Percentiles rank a stretch among this genome's conserved stretches.
Evolutionary conservation across 1,140 invertebrate species (phyloP).

Genomic region (Rhynchophorus ferrugineus): DNA sequence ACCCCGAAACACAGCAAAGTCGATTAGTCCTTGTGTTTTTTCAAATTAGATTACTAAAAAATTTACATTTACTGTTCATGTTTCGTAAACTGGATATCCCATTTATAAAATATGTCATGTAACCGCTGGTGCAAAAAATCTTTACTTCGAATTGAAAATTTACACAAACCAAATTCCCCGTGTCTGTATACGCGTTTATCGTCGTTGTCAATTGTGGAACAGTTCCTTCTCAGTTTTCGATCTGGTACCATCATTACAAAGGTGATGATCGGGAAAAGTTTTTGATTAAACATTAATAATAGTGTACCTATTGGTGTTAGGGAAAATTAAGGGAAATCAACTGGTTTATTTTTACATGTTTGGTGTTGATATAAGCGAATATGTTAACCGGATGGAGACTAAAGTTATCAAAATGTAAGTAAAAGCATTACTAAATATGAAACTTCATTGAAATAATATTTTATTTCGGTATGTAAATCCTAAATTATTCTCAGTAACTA

Average conservation of each 20-base stretch:
- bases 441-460: not conserved
- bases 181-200: not conserved
- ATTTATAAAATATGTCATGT: not conserved
- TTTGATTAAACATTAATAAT: no score
- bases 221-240: no score
- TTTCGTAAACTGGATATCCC: not conserved
- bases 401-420: conserved; percentile 5
- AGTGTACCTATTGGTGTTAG: no score
- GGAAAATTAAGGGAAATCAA: not conserved
- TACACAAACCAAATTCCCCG: not conserved
- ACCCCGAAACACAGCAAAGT: no score
- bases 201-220: no score
- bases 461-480: not conserved
- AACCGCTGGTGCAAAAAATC: not conserved
- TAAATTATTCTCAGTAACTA: no score
- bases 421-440: no score
- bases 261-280: no score
- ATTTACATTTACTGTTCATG: no score
- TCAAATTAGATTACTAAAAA: no score
- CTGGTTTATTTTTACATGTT: not conserved
- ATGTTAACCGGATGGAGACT: conserved; percentile 17
- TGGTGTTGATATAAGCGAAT: not conserved
- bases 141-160: not conserved
- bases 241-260: no score
- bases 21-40: no score